These are phyloP conservation scores for Stomorhina lunata DNA, from an alignment of 2,888 invertebrate genomes.

Conservation along the genomic window DNA sequence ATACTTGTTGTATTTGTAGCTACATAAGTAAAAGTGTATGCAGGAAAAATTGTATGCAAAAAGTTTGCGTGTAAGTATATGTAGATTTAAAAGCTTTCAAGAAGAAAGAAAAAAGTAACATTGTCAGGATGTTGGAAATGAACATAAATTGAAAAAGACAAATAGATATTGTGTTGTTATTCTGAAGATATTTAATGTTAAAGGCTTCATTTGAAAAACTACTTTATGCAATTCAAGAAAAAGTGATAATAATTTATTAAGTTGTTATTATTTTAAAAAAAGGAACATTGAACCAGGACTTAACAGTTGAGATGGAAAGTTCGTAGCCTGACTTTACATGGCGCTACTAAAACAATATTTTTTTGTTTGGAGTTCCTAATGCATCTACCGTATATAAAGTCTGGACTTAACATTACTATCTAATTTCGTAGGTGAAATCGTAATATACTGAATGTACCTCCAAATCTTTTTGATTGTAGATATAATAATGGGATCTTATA, in stretches of 20 bases:
- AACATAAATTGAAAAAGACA: conserved; percentile 45
- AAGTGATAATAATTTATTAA: neutral
- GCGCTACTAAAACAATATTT: no score
- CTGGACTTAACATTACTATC: no score
- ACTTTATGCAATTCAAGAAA: neutral
- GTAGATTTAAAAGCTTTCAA: conserved; percentile 39
- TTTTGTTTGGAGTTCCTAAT: no score
- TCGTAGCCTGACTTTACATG: no score
- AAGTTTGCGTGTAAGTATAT: neutral
- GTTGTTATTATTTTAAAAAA: neutral
- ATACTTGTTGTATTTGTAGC: no score
- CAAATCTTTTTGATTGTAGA: no score
- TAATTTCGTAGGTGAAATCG: no score
- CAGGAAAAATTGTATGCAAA: neutral
- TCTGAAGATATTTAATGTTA: conserved; percentile 11
- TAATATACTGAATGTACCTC: no score
- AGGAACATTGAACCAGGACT: neutral
- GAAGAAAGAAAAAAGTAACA: conserved; percentile 44
- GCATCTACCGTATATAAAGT: no score
- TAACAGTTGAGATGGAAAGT: neutral
- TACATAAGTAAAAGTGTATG: no score
- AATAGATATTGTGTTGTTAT: conserved; percentile 26
- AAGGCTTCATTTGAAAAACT: neutral
- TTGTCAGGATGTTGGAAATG: conserved; percentile 47
- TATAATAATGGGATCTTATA: no score